Base-by-base conservation (phyloP, 2,113 vertebrate genomes). In the Clarias macrocephalus region DNA sequence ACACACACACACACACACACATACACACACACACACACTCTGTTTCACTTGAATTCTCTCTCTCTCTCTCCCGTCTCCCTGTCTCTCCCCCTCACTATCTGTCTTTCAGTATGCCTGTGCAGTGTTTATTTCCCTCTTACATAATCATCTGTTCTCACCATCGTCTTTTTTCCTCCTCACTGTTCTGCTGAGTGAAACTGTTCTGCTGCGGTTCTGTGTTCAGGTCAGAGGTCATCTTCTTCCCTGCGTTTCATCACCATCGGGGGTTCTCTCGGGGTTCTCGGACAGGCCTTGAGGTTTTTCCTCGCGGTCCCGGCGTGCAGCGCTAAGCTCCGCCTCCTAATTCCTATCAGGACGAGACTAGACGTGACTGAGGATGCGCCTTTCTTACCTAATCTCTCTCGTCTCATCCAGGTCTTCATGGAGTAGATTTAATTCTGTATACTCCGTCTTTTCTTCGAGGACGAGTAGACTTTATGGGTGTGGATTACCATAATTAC, bases 111-210 rank as follows among this genome's bases (percentile, higher is more conserved):
- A 83, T 66, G 82, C 56, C 48, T 52, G 81, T 66, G 42, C 62
- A 60, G 9, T 81, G 57, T 23, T 62, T 68, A 25, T 72, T 37
- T 75, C 12, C n/a, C 65, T 86, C 83, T 88, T 88, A 56, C 72
- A 63, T 89, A 89, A 89, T 86, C 79, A 85, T 88, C 83, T 89
- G 83, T 75, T 89, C 79, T 9, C 33, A 75, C 85, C 82, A 77
- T 87, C 72, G 75, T 72, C 18, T 37, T 19, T 82, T 63, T 73
- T 80, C 62, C 52, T 63, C 54, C 82, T 82, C 23, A 25, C 33
- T 3, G 11, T 52, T 76, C 48, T 77, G 23, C 75, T 25, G 68
- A 13, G 7, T 72, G 68, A 72, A 72, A 37, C 72, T 13, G 37
- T 48, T 48, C 42, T 52, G 72, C 12, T 77, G n/a, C 54, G 75